Evolutionary conservation across 2,888 invertebrate species (phyloP).

Genomic region (Eupithecia subumbrata): DNA sequence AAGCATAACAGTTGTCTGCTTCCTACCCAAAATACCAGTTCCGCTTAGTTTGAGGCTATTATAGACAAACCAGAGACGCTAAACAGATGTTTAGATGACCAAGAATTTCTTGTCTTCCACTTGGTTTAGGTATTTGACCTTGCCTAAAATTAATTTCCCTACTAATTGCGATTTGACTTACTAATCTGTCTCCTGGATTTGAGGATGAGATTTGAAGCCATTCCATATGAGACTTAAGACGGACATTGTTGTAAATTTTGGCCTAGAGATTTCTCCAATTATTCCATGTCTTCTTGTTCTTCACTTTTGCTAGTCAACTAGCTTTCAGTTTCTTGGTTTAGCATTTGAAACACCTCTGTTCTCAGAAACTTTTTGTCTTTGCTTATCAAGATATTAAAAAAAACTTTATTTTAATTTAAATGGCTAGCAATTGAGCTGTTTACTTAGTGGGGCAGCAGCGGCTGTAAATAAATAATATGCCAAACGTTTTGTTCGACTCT

Average conservation of each 20-base stretch:
- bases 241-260: neutral
- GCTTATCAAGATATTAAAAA: neutral
- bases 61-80: too few species aligned
- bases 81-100: too few species aligned
- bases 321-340: neutral
- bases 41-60: neutral
- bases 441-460: neutral
- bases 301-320: neutral
- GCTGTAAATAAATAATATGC: neutral
- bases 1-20: neutral
- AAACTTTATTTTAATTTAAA: neutral
- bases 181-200: too few species aligned
- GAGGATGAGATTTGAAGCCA: neutral
- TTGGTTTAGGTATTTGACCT: neutral
- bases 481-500: slow-evolving; percentile 44
- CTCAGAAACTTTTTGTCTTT: neutral
- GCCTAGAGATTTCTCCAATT: neutral
- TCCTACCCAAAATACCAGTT: neutral
- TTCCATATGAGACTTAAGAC: neutral
- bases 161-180: neutral
- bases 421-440: neutral
- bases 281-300: neutral
- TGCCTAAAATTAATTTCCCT: neutral
- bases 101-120: too few species aligned
- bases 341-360: neutral